Evolutionary conservation across 2,113 vertebrate species (phyloP).

Genomic region (Eclectus roratus): DNA sequence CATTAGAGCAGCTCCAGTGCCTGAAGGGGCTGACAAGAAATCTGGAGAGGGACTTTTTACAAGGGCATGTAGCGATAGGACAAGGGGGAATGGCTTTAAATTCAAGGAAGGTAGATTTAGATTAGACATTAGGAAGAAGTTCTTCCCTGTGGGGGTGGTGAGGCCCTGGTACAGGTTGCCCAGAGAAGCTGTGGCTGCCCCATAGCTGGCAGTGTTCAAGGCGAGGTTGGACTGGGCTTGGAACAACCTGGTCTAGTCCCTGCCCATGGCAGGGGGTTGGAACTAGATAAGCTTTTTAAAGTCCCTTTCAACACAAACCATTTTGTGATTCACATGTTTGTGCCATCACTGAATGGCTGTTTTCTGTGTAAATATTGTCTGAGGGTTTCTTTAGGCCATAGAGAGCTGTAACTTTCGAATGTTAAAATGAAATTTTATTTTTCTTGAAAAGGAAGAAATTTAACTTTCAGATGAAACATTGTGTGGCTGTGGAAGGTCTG

Average conservation of each 20-base stretch:
- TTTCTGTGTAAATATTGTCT: background rate
- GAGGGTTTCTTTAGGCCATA: background rate
- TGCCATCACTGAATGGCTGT: accelerated
- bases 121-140: background rate
- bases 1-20: background rate
- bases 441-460: background rate
- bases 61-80: background rate
- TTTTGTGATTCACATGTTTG: background rate
- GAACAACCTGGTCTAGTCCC: background rate
- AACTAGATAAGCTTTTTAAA: background rate
- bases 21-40: background rate
- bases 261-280: background rate
- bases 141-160: background rate
- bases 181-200: background rate
- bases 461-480: background rate
- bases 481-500: background rate
- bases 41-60: background rate
- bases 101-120: background rate
- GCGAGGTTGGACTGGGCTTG: background rate
- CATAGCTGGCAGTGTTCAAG: background rate
- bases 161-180: background rate
- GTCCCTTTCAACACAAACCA: background rate
- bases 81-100: background rate
- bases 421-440: background rate
- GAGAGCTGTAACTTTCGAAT: background rate